Conservation (phyloP, 1,140 invertebrate genomes). For the Melanaphis sacchari region DNA sequence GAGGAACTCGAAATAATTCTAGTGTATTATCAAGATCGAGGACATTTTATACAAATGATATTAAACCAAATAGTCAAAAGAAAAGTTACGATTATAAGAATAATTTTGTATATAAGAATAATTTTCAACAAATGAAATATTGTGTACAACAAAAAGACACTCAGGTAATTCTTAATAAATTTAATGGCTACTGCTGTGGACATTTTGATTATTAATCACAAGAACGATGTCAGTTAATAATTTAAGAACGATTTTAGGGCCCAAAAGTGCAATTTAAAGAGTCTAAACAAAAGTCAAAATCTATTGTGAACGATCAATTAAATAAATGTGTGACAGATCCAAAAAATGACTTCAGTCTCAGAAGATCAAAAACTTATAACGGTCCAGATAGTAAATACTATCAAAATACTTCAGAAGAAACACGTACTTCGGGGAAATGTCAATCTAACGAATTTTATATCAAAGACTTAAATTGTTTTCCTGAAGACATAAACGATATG, state of each 20-base stretch:
- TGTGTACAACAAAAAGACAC: background rate
- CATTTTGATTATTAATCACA: background rate
- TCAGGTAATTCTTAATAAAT: background rate
- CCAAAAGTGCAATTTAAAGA: conserved; percentile 49
- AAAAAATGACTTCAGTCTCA: conserved; percentile 65
- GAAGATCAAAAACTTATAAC: conserved; percentile 82
- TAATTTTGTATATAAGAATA: conserved; percentile 16
- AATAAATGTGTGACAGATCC: background rate
- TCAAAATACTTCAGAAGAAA: conserved; percentile 43
- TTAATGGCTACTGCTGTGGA: background rate
- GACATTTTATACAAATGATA: conserved; percentile 46
- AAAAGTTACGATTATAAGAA: conserved; percentile 35
- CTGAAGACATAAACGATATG: conserved; percentile 73
- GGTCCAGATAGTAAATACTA: conserved; percentile 69
- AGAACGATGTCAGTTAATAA: background rate
- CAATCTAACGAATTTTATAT: background rate
- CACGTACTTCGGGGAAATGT: conserved; percentile 60
- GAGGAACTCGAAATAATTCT: background rate
- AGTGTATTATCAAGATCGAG: conserved; percentile 40
- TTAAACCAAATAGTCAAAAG: background rate
- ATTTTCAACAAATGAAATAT: conserved; percentile 22
- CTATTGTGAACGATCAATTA: background rate
- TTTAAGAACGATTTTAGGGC: background rate
- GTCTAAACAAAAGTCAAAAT: conserved; percentile 22
- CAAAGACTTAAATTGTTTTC: conserved; percentile 75